A percentile compares a stretch with the other conserved stretches of the same genome.
These are phyloP conservation scores for Sarcophaga rosellei DNA, from an alignment of 2,888 invertebrate species.

Conservation along the genomic window DNA sequence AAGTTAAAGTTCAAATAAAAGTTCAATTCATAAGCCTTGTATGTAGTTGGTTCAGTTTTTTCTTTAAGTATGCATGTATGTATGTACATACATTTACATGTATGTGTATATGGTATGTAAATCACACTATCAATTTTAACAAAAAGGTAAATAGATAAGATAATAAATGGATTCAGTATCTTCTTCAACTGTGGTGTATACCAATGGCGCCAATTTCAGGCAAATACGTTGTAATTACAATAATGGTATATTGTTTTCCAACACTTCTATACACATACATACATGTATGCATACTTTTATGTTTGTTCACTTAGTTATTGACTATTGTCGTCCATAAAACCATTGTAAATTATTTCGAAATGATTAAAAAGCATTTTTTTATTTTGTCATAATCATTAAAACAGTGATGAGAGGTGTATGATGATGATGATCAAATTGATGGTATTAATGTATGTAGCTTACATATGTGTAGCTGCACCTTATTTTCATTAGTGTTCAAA, in stretches of 20 bases:
- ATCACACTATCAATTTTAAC: no score
- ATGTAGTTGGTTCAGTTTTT: no score
- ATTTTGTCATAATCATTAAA: constrained; percentile 48
- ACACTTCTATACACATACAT: background rate
- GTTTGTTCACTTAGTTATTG: background rate
- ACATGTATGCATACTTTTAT: no score
- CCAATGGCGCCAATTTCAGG: constrained; percentile 42
- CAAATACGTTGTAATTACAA: constrained; percentile 25
- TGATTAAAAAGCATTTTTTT: background rate
- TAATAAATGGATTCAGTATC: no score
- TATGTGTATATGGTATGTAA: no score
- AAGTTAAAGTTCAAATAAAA: no score
- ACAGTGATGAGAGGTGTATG: background rate
- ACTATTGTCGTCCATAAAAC: background rate
- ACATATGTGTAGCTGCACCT: constrained; percentile 60
- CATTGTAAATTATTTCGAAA: background rate
- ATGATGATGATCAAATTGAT: constrained; percentile 37
- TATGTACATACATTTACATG: no score
- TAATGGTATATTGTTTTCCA: background rate
- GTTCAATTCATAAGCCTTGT: no score
- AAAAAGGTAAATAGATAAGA: no score
- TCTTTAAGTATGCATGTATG: no score
- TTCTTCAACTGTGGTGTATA: no score
- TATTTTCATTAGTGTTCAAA: constrained; percentile 53
- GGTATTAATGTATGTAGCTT: constrained; percentile 8